Base-by-base conservation (phyloP, 2,888 invertebrate genomes). In the Scelioninae gen. 2 region DNA sequence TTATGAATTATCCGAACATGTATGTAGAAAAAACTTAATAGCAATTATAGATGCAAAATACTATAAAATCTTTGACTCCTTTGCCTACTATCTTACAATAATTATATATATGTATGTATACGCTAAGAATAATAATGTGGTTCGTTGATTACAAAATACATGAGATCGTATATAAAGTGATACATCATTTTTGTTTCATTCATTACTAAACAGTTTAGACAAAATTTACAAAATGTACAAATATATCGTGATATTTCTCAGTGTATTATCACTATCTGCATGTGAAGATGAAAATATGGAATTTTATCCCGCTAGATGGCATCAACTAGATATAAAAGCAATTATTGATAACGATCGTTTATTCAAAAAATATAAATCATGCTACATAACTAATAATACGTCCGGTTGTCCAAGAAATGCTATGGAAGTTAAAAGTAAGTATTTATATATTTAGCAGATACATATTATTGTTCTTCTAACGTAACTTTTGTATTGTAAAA, bases 301-400 rank as follows among this genome's bases (percentile, higher is more conserved):
- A 19, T n/a, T 0, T 15, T 78, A 79, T 43, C 69, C 77, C 0
- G 57, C 13, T 5, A 57, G 57, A n/a, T 80, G 77, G 77, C 16
- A 71, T 0, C 33, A 76, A 16, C 9, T 78, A n/a, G 72, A 79
- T 39, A 50, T 63, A 11, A 74, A 73, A 31, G 61, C 63, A 1
- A 50, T 77, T 11, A 58, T 80, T 16, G 76, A 76, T 19, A 79
- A 79, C 39, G 61, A 75, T 2, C 69, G 80, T 13, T 58, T 80
- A 3, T 78, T 72, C 48, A 63, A 72, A 5, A 79, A 78, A 57
- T 79, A 79, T 25, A 75, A 75, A 48, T 39, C 61, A 1, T 80
- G 80, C 37, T 39, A 73, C 0, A 0, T 80, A n/a, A 19, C 13
- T 0, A 57, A 76, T 1, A 19, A 33, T 7, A 15, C 55, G 4